Conservation (phyloP, 1,140 invertebrate genomes). For the Bombus difficillimus region DNA sequence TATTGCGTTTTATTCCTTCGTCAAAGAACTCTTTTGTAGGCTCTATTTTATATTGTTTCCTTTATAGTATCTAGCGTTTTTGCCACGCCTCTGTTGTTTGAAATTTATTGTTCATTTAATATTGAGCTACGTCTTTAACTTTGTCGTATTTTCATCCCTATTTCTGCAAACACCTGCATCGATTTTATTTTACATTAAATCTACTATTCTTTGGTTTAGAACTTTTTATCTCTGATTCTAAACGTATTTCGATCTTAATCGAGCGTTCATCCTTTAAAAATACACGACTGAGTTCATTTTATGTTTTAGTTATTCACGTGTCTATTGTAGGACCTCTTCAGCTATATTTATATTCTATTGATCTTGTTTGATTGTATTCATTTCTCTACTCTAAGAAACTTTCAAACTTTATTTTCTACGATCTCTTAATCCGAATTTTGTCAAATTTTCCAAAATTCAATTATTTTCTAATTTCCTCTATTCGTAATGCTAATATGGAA, state of each 20-base stretch:
- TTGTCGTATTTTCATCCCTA: not conserved
- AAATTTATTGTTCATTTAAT: not conserved
- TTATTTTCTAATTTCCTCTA: not conserved
- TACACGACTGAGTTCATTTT: too few relatives aligned
- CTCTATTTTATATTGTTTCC: not conserved
- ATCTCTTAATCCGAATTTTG: not conserved
- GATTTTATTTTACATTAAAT: not conserved
- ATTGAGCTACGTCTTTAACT: not conserved
- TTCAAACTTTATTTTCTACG: not conserved
- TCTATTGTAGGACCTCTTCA: too few relatives aligned
- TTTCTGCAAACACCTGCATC: not conserved
- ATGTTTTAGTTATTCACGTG: too few relatives aligned
- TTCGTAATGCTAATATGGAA: not conserved
- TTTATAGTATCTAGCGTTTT: not conserved
- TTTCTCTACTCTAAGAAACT: not conserved
- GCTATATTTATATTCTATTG: too few relatives aligned
- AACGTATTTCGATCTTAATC: too few relatives aligned
- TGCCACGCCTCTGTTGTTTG: not conserved
- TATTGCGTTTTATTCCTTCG: not conserved
- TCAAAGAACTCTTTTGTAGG: too few relatives aligned
- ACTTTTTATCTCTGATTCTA: too few relatives aligned
- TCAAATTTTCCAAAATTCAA: not conserved
- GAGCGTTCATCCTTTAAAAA: too few relatives aligned
- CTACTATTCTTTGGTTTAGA: not conserved
- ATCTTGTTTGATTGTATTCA: not conserved